A percentile compares a stretch with the other conserved stretches of the same genome.
phyloP scores from a whole-genome alignment of 2,888 invertebrate species.

The Copidosoma aretas region DNA sequence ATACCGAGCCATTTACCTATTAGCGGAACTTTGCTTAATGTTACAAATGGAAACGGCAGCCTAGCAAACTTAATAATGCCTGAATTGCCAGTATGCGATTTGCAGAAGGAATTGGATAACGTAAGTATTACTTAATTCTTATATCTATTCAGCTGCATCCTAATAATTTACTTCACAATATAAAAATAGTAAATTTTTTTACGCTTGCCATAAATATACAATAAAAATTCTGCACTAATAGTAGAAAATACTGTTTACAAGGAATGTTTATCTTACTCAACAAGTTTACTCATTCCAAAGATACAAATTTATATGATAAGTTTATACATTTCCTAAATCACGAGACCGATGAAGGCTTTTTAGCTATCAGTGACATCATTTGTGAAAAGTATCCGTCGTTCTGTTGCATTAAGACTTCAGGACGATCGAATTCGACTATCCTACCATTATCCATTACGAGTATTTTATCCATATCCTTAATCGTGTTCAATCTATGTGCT shows the following conservation, averaged over 20 bases:
- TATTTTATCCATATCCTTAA: conserved; percentile 69
- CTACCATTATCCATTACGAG: conserved; percentile 66
- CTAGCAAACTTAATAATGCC: conserved; percentile 70
- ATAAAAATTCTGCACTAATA: no score
- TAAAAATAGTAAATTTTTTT: no score
- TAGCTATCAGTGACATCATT: not conserved
- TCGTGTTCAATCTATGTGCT: conserved; percentile 69
- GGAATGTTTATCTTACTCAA: no score
- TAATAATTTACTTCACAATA: no score
- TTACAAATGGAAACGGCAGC: conserved; percentile 66
- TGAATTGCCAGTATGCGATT: conserved; percentile 77
- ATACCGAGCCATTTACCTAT: conserved; percentile 66
- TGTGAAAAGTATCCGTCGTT: conserved; percentile 56
- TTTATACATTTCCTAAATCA: no score
- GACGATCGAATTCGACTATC: conserved; percentile 71
- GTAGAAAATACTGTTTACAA: no score
- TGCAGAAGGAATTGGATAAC: conserved; percentile 86
- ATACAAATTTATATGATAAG: no score
- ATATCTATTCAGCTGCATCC: no score
- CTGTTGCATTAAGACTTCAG: conserved; percentile 70
- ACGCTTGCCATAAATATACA: no score
- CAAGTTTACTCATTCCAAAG: no score
- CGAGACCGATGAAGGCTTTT: no score
- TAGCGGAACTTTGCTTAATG: conserved; percentile 66
- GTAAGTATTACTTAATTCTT: conserved; percentile 66